Evolutionary conservation across 2,113 vertebrate genomes (phyloP).

Genomic region (Mobula birostris): DNA sequence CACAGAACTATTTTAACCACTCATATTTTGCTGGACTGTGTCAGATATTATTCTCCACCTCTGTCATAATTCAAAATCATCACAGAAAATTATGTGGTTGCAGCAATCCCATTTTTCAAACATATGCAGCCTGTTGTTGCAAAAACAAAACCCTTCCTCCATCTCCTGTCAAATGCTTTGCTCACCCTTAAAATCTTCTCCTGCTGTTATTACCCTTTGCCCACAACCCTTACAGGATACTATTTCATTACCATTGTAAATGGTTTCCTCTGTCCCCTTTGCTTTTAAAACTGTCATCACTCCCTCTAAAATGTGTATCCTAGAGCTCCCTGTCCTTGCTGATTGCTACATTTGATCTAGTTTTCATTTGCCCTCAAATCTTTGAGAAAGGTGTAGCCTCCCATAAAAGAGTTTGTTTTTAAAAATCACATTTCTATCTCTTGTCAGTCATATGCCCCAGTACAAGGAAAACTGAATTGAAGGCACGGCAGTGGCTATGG

Average conservation of each 20-base stretch:
- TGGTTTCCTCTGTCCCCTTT: neutral
- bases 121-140: neutral
- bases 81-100: too few species aligned
- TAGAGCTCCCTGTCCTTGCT: neutral
- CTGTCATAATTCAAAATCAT: neutral
- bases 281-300: neutral
- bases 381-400: neutral
- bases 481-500: neutral
- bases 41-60: neutral
- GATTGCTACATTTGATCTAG: neutral
- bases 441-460: too few species aligned
- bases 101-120: too few species aligned
- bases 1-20: neutral
- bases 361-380: neutral
- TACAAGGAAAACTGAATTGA: neutral
- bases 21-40: neutral
- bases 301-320: neutral
- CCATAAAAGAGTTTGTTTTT: neutral
- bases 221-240: neutral
- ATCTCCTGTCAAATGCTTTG: neutral
- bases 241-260: neutral
- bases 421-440: neutral
- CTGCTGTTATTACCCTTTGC: neutral
- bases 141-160: neutral
- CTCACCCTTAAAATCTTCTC: neutral